A percentile compares a stretch with the other conserved stretches of the same genome.
These are phyloP conservation scores for Macrotus californicus DNA, from an alignment of 2,113 vertebrate species.

Conservation along the genomic window DNA sequence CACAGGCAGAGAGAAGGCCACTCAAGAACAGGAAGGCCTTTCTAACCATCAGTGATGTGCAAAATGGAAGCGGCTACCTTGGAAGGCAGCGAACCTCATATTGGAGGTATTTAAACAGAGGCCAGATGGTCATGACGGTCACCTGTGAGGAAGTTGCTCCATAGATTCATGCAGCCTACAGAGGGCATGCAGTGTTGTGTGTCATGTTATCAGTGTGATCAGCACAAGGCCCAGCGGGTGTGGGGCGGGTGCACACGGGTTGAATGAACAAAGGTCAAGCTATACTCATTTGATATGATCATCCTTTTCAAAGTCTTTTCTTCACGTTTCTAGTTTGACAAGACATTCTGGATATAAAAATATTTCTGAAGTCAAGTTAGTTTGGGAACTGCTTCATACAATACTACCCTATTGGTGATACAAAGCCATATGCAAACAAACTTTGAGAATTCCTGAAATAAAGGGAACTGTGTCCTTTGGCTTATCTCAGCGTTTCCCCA, in stretches of 20 bases:
- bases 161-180: background rate
- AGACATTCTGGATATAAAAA: background rate
- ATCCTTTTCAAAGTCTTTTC: background rate
- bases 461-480: background rate
- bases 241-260: background rate
- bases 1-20: background rate
- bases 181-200: background rate
- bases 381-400: background rate
- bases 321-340: background rate
- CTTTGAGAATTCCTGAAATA: background rate
- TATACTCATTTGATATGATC: background rate
- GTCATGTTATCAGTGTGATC: background rate
- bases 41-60: background rate
- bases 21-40: background rate
- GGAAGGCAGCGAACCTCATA: background rate
- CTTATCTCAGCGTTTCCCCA: background rate
- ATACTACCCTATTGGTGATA: background rate
- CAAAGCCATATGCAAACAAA: background rate
- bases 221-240: background rate
- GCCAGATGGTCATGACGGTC: background rate
- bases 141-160: background rate
- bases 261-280: background rate
- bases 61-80: background rate
- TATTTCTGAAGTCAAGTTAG: background rate
- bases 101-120: background rate